Evolutionary conservation across 2,888 invertebrate species (phyloP).

Genomic region (Drosophila anomalata): DNA sequence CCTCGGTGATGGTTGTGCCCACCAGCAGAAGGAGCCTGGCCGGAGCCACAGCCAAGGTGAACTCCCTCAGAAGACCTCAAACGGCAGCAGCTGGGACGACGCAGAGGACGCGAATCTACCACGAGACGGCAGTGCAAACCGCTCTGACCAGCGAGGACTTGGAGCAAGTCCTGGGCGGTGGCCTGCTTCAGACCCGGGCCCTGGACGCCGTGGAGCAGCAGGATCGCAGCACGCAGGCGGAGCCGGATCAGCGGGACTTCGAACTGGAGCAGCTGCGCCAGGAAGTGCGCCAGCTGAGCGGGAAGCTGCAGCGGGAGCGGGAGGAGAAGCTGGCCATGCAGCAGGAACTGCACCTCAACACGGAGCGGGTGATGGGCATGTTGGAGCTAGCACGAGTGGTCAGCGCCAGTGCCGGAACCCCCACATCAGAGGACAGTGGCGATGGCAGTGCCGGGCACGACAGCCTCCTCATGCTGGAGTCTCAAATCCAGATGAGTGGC

Average conservation of each 20-base stretch:
- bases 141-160: constrained; percentile 89
- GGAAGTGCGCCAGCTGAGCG: constrained; percentile 86
- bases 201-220: constrained; percentile 84
- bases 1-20: constrained; percentile 79
- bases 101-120: constrained; percentile 89
- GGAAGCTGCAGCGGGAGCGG: constrained; percentile 87
- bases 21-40: constrained; percentile 72
- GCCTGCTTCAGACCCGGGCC: constrained; percentile 79
- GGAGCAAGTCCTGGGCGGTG: constrained; percentile 89
- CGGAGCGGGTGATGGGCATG: constrained; percentile 88
- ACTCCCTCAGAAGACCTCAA: constrained; percentile 84
- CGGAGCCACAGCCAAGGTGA: constrained; percentile 82
- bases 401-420: constrained; percentile 83
- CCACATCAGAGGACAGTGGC: constrained; percentile 82
- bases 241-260: constrained; percentile 86
- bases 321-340: constrained; percentile 90
- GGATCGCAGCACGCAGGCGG: constrained; percentile 86
- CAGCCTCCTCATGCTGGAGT: constrained; percentile 90
- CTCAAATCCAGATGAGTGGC: constrained; percentile 90
- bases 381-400: constrained; percentile 83
- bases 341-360: constrained; percentile 90
- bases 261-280: constrained; percentile 87
- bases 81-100: constrained; percentile 84
- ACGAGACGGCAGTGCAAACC: constrained; percentile 91
- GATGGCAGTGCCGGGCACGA: constrained; percentile 86